Evolutionary conservation across 2,113 vertebrate species (phyloP), one percentile per base, ranked within the genome.

Genomic region (Barbus barbus): DNA sequence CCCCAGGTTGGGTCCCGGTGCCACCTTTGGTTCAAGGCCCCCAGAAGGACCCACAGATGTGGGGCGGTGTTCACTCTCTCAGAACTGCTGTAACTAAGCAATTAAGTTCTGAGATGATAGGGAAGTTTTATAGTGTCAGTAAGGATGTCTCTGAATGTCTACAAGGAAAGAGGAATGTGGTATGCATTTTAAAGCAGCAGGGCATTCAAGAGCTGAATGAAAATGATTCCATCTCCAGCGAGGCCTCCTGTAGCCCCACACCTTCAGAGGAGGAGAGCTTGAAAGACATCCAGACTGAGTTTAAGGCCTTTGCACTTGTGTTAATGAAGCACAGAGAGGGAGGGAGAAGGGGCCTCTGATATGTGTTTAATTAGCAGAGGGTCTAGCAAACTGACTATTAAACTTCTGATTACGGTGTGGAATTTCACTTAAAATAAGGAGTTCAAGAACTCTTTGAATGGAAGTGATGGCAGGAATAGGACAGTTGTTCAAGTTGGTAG

Each of bases 21-120:
- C 86, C 82, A 63, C 36, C 78, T 82, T 82, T n/a, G 48, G 18
- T 69, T 78, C 13, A 75, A 65, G 84, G 75, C 86, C 82, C 73
- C 86, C 77, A 82, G 86, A 80, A 92, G 91, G 92, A 93, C 94
- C 92, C 92, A 91, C 94, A 93, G 90, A 93, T 91, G 91, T 91
- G 87, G 86, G 86, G 88, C 86, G 91, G 90, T 83, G 87, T 88
- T 85, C 88, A 89, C 86, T 74, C 56, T 89, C 83, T 84, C 67
- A 88, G 90, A 90, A 89, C 89, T 79, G 44, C 63, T 85, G 85
- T 92, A 93, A 92, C 90, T 93, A 93, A 91, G 92, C 92, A 92
- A 91, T 92, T 92, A 91, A 92, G 84, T 63, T 78, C 82, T 85
- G 82, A 88, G 77, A 86, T 85, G 78, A n/a, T 81, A 72, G 85